Evolutionary conservation across 2,113 vertebrate genomes (phyloP).

Genomic region (Oceanites oceanicus): DNA sequence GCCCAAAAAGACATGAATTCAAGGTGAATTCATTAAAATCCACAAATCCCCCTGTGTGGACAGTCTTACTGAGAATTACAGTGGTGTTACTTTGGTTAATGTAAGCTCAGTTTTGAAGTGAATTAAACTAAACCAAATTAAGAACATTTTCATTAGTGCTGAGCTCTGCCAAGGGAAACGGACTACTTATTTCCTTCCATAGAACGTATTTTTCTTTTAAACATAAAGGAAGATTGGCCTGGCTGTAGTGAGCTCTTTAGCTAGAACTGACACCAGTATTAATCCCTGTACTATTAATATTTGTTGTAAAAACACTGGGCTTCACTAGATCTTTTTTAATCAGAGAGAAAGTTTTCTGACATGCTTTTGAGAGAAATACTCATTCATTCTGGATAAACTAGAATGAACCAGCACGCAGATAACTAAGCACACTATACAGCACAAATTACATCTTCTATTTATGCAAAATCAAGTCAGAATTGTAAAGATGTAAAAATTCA

Average conservation of each 20-base stretch:
- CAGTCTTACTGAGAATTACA: not conserved
- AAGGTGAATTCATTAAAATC: conserved; percentile 20
- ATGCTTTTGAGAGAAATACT: not conserved
- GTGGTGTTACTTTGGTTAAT: not conserved
- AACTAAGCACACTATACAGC: not conserved
- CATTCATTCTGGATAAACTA: not conserved
- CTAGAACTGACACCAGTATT: not conserved
- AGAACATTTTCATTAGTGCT: conserved; percentile 15
- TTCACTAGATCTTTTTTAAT: not conserved
- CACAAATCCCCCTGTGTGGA: not conserved
- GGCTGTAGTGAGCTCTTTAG: not conserved
- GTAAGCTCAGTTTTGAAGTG: not conserved
- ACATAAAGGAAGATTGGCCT: not conserved
- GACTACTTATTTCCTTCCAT: not conserved
- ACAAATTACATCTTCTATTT: not conserved
- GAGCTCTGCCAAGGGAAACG: not conserved
- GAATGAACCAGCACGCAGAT: not conserved
- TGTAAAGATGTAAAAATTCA: not conserved
- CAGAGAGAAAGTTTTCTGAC: not conserved
- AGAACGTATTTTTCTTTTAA: not conserved
- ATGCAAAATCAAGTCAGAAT: not conserved
- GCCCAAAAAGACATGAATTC: not conserved
- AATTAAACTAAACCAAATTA: conserved; percentile 12
- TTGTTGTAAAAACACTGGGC: not conserved
- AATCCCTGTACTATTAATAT: not conserved